phyloP scores from a whole-genome alignment of 2,797 vertebrate species.

The Hippopotamyrus pictus region DNA sequence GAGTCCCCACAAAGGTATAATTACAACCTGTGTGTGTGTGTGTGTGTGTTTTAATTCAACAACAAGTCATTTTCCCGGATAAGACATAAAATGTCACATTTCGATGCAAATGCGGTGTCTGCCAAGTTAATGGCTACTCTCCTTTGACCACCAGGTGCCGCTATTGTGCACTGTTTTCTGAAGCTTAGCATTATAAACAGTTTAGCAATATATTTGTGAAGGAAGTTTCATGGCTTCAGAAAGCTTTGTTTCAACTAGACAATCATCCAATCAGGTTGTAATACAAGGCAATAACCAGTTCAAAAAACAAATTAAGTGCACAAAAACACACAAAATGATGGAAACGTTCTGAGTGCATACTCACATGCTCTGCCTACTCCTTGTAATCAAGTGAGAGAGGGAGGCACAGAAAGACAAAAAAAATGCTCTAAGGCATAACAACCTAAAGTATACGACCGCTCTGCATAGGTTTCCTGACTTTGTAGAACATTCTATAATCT shows the following conservation, averaged over 20 bases:
- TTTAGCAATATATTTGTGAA: not conserved
- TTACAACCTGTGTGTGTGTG: not conserved
- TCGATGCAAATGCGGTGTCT: not conserved
- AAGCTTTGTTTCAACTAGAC: not conserved
- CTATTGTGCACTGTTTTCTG: not conserved
- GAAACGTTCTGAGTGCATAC: not conserved
- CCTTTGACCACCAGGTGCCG: not conserved
- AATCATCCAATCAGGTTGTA: not conserved
- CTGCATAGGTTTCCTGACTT: too few species aligned
- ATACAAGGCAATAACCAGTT: not conserved
- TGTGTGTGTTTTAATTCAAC: not conserved
- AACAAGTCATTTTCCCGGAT: not conserved
- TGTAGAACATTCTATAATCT: too few species aligned
- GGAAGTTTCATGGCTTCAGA: not conserved
- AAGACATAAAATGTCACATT: not conserved
- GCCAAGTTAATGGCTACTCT: not conserved
- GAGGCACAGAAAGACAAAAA: too few species aligned
- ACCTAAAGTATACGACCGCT: too few species aligned
- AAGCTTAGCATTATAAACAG: not conserved
- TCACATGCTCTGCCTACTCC: too few species aligned
- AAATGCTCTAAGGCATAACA: too few species aligned
- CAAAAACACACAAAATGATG: not conserved
- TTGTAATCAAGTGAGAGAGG: too few species aligned
- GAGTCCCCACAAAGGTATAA: too few species aligned
- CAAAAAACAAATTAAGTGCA: not conserved